Base-by-base conservation (phyloP, 1,140 invertebrate species). In the Ceratina japonica region DNA sequence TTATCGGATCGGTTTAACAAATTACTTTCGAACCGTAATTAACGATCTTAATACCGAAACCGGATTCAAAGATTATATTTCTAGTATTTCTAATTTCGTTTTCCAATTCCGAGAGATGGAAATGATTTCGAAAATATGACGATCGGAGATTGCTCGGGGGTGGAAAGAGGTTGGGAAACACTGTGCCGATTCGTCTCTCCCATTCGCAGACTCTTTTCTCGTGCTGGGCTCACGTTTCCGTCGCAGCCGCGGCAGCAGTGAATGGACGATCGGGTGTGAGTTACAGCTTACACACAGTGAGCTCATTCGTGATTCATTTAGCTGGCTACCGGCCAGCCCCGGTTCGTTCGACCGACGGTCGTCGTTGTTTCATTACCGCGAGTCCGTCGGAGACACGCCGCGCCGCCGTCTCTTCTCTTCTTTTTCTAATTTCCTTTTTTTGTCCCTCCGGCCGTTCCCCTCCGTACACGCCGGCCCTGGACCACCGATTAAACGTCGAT, bases 221-320 rank as follows among this genome's bases (percentile, higher is more conserved):
- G 18, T 65, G 5, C 37, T 15, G 10, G 37, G 37, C 37, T 3
- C 31, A 18, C 63, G 63, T 65, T 65, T 65, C 37, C 37, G n/a
- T 49, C 37, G 37, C 64, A 65, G 15, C 7, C 37, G 37, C 22
- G 64, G 64, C 13, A 0, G 22, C 31, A 62, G 22, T 52, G 82
- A 86, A 83, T 85, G 85, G 75, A 86, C 81, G 86, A 84, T 83
- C 85, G 79, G 79, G 84, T 81, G 80, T 86, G 87, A 88, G 83
- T 87, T 87, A 87, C 80, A 79, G 84, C 85, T 84, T 76, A 51
- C 72, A 58, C 86, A 80, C 70, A 73, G 78, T 80, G 75, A 75
- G 79, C 80, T 87, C 83, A 81, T 86, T 89, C 83, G 85, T 88
- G 86, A 89, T 88, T 89, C 88, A 85, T 89, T 88, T 87, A 86